Percentiles rank a stretch among this genome's conserved stretches.
phyloP scores from a whole-genome alignment of 2,797 vertebrate species.

The Platalea minor region DNA sequence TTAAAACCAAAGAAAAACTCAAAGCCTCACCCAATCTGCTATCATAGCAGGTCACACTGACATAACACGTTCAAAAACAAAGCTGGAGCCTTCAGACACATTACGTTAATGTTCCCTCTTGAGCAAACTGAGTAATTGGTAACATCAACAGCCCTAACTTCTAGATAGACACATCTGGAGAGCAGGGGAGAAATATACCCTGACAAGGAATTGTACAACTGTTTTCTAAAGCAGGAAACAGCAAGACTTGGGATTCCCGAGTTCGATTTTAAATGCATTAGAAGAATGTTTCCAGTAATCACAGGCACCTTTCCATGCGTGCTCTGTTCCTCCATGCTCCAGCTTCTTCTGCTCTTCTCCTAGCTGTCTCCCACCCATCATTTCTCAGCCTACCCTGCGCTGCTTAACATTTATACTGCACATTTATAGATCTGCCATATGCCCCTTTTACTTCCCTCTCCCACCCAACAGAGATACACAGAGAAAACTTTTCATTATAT shows the following conservation, averaged over 20 bases:
- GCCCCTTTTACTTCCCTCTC: neutral
- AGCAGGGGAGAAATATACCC: neutral
- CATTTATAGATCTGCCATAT: neutral
- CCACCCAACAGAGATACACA: neutral
- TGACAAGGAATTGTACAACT: neutral
- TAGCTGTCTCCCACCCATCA: neutral
- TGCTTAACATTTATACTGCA: neutral
- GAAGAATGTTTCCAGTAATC: neutral
- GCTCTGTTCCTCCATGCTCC: neutral
- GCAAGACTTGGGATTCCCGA: neutral
- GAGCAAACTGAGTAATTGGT: neutral
- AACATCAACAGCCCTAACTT: neutral
- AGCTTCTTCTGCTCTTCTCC: neutral
- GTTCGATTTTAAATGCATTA: neutral
- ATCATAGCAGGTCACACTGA: constrained; percentile 34
- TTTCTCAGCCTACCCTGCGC: neutral
- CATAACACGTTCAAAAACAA: neutral
- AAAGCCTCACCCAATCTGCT: neutral
- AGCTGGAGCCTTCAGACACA: neutral
- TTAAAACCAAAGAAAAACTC: neutral
- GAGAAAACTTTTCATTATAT: neutral
- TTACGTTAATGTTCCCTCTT: neutral
- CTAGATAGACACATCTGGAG: neutral
- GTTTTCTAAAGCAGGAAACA: neutral
- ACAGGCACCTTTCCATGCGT: neutral